Evolutionary conservation across 2,888 invertebrate genomes (phyloP).

Genomic region (Octonoba sinensis): DNA sequence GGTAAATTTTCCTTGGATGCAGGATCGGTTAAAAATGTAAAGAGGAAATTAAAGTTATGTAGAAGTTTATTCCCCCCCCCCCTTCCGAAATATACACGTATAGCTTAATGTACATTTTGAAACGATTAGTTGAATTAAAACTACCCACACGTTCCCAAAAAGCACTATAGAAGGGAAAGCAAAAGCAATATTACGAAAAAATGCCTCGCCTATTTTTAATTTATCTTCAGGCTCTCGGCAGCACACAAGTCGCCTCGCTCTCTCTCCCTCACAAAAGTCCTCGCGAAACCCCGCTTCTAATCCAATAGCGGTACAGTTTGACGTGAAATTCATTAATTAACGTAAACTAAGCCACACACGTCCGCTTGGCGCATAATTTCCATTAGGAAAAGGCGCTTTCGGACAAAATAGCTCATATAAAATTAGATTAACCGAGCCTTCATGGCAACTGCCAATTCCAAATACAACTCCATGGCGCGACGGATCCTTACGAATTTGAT

Average conservation of each 20-base stretch:
- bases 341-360: conserved; percentile 55
- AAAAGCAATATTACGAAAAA: too few species aligned
- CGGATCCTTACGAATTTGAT: conserved; percentile 5
- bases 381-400: conserved; percentile 45
- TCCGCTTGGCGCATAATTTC: conserved; percentile 26
- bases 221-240: too few species aligned
- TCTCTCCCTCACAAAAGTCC: not conserved
- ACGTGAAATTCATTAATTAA: conserved; percentile 58
- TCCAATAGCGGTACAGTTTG: conserved; percentile 39
- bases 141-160: too few species aligned
- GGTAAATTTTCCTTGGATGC: too few species aligned
- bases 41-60: too few species aligned
- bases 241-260: not conserved
- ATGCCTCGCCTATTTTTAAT: too few species aligned
- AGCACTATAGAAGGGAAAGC: too few species aligned
- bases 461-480: conserved; percentile 8
- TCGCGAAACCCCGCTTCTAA: conserved; percentile 16
- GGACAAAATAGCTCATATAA: conserved; percentile 54
- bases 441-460: conserved; percentile 21
- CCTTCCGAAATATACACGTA: too few species aligned
- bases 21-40: too few species aligned
- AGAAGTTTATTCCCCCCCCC: too few species aligned
- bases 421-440: conserved; percentile 40
- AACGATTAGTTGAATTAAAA: too few species aligned
- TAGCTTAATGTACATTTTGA: too few species aligned